These are phyloP conservation scores for Eupithecia dodoneata DNA, from an alignment of 2,888 invertebrate species.

Conservation along the genomic window DNA sequence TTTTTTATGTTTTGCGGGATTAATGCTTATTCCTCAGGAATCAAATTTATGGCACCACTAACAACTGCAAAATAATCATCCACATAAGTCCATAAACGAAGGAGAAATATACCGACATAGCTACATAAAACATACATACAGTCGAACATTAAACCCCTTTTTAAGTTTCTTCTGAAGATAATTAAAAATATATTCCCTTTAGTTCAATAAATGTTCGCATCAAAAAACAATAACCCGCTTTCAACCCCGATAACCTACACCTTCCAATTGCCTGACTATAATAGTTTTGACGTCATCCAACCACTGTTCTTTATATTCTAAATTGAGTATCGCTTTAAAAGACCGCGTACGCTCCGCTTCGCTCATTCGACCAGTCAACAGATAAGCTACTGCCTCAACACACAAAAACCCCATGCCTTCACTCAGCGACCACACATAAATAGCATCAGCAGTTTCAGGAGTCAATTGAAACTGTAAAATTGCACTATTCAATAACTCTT, in stretches of 20 bases:
- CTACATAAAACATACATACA: no score
- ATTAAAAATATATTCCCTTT: neutral
- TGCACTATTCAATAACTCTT: conserved; percentile 77
- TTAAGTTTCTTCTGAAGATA: no score
- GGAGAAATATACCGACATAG: no score
- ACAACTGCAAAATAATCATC: no score
- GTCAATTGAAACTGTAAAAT: conserved; percentile 82
- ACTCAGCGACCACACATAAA: conserved; percentile 85
- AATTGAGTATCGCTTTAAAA: conserved; percentile 77
- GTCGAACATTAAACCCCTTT: no score
- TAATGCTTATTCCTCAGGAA: no score
- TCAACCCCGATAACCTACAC: conserved; percentile 6
- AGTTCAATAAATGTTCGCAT: neutral
- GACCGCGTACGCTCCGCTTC: conserved; percentile 73
- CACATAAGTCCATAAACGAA: no score
- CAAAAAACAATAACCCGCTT: neutral
- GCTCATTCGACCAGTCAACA: conserved; percentile 80
- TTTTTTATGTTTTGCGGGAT: no score
- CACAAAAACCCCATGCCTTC: conserved; percentile 86
- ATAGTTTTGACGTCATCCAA: conserved; percentile 82
- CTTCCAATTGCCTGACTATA: conserved; percentile 71
- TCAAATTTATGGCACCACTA: no score
- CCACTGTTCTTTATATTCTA: conserved; percentile 82
- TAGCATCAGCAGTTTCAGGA: conserved; percentile 78
- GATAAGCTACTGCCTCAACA: conserved; percentile 84